These are phyloP conservation scores for Dufourea novaeangliae DNA, from an alignment of 1,140 invertebrate species.

Conservation along the genomic window DNA sequence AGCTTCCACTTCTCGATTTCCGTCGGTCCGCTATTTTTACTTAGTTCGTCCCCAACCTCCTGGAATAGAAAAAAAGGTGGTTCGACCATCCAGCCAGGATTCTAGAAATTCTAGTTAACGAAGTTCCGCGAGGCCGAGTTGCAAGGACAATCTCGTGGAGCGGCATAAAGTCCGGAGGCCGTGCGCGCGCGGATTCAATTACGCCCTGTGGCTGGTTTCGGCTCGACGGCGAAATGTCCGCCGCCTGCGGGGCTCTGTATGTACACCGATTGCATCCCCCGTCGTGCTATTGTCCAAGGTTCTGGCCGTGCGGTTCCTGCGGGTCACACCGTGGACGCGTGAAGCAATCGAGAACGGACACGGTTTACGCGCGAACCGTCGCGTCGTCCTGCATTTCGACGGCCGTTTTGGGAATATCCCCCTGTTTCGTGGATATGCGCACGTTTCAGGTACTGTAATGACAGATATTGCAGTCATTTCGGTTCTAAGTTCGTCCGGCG, in stretches of 20 bases:
- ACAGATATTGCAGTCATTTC: too few species aligned
- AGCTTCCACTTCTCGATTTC: neutral
- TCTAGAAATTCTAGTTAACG: slow-evolving; percentile 11
- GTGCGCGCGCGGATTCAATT: slow-evolving; percentile 35
- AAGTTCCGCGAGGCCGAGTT: neutral
- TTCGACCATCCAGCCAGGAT: neutral
- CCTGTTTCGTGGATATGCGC: too few species aligned
- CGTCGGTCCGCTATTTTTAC: too few species aligned
- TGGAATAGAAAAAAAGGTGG: neutral
- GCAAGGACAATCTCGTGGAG: slow-evolving; percentile 20
- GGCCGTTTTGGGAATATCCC: neutral
- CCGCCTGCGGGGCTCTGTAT: slow-evolving; percentile 39
- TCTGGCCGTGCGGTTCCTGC: slow-evolving; percentile 7
- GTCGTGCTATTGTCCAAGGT: slow-evolving; percentile 34
- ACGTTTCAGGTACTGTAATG: too few species aligned
- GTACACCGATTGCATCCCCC: slow-evolving; percentile 29
- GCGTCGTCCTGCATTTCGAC: slow-evolving; percentile 5
- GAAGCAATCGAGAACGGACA: slow-evolving; percentile 29
- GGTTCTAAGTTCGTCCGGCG: too few species aligned
- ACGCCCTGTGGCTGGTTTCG: slow-evolving; percentile 24
- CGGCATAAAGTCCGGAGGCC: slow-evolving; percentile 36
- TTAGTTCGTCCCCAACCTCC: neutral
- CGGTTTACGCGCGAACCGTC: slow-evolving; percentile 15
- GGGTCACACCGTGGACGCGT: neutral
- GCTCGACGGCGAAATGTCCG: slow-evolving; percentile 32